Base-by-base conservation (phyloP, 2,888 invertebrate genomes). In the Molanna angustata region DNA sequence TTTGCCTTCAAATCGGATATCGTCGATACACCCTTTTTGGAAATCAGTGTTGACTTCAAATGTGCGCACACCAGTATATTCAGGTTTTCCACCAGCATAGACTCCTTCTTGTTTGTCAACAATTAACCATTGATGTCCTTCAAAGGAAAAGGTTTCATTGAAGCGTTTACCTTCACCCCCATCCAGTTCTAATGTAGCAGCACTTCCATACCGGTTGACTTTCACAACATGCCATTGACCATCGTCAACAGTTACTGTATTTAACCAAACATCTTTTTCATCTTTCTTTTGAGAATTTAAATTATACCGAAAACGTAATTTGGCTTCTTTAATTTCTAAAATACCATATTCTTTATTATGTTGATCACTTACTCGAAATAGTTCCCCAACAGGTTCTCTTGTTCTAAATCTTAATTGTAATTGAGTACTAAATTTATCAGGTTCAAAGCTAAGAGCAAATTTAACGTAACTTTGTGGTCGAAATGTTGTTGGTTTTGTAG, bases 401-500 rank as follows among this genome's bases (percentile, higher is more conserved):
- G 81, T 79, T 16, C 82, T 68, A 67, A 83, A 80, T 57, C 76
- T 67, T 33, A 81, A 65, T 62, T 80, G 77, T 48, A 82, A 67
- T 57, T 78, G 72, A 2, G 73, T 76, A 37, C 65, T 64, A 61
- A 71, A 74, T 57, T 72, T 65, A 61, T 72, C 69, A 1, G 74
- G 73, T 53, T 74, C 72, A 60, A 74, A 75, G 32, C 73, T 73
- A 54, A 80, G 66, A 20, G 75, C 74, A 69, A 79, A 80, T 59
- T 77, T 74, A 53, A 80, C 73, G 64, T 76, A 80, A 56, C 77
- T 77, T 59, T 73, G 70, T 4, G 70, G 65, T 57, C 73, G 70
- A 61, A 80, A 77, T 59, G 78, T 78, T 3, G 72, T 67, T 18
- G 71, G 69, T 48, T 68, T 65, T 2, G 73, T 73, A 43, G 66